These are phyloP conservation scores for Erynnis tages DNA, from an alignment of 2,888 invertebrate genomes.

Conservation along the genomic window DNA sequence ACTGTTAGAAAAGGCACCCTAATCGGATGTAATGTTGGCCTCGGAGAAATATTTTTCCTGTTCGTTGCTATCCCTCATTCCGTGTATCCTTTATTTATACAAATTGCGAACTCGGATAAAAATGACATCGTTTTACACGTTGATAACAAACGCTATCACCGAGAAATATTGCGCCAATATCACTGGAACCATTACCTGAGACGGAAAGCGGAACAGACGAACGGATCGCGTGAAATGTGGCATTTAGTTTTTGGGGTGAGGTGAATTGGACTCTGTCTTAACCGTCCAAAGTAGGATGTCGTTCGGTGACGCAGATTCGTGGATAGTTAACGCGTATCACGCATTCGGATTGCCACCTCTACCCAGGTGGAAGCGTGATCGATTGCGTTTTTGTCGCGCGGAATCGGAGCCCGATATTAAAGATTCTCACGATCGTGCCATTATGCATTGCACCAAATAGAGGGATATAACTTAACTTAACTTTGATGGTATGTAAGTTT, in stretches of 20 bases:
- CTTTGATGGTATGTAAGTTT: no score
- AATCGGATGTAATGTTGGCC: conserved; percentile 23
- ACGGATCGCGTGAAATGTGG: conserved; percentile 54
- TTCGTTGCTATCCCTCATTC: conserved; percentile 15
- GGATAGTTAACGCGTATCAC: conserved; percentile 70
- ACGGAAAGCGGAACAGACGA: conserved; percentile 56
- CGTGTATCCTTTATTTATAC: conserved; percentile 33
- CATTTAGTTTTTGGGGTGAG: conserved; percentile 38
- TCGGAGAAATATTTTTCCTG: conserved; percentile 22
- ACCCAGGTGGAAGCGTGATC: conserved; percentile 70
- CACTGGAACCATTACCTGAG: conserved; percentile 59
- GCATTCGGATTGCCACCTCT: conserved; percentile 60
- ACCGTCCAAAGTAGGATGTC: conserved; percentile 42
- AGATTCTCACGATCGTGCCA: no score
- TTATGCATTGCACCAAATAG: no score
- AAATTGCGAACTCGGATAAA: conserved; percentile 49
- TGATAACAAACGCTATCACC: conserved; percentile 65
- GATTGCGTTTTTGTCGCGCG: conserved; percentile 68
- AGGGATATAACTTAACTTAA: no score
- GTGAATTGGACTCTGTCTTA: conserved; percentile 9
- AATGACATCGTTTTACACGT: conserved; percentile 49
- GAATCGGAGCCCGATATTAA: conserved; percentile 48
- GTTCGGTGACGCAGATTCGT: conserved; percentile 37
- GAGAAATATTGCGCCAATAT: conserved; percentile 70
- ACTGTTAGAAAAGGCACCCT: conserved; percentile 17